Percentiles rank a stretch among this genome's conserved stretches.
Conservation (phyloP, 2,797 vertebrate species). For the Capromys pilorides region DNA sequence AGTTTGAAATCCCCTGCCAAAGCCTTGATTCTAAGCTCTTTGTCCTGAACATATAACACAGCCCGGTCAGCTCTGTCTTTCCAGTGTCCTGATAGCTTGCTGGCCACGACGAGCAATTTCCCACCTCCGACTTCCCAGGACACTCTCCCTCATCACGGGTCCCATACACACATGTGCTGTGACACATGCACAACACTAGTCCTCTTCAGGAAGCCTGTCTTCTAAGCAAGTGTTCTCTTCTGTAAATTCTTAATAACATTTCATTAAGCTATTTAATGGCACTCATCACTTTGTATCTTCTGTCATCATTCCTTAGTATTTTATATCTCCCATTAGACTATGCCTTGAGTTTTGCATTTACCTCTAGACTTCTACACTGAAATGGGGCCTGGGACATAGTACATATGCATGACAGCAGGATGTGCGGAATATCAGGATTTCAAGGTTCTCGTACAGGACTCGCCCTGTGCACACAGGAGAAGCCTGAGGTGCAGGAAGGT, state of each 20-base stretch:
- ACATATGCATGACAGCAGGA: not conserved
- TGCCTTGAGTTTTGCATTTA: not conserved
- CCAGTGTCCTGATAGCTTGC: not conserved
- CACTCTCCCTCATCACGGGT: not conserved
- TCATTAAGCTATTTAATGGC: not conserved
- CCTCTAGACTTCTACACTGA: not conserved
- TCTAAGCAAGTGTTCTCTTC: not conserved
- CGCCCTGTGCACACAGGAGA: not conserved
- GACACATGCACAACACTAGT: not conserved
- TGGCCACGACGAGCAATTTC: not conserved
- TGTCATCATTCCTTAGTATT: not conserved
- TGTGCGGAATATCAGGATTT: not conserved
- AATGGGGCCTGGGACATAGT: not conserved
- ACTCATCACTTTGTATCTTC: not conserved
- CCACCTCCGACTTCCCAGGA: not conserved
- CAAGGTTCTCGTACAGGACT: not conserved
- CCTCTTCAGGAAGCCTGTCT: not conserved
- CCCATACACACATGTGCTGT: accelerated
- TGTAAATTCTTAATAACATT: not conserved
- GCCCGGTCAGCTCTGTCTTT: not conserved
- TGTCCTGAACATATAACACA: not conserved
- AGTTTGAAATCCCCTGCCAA: not conserved
- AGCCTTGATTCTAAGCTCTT: not conserved
- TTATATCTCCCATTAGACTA: not conserved
- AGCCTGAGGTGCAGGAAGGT: not conserved